These are phyloP conservation scores for Oscheius sp. DNA, from an alignment of 2,888 invertebrate genomes.

Conservation along the genomic window DNA sequence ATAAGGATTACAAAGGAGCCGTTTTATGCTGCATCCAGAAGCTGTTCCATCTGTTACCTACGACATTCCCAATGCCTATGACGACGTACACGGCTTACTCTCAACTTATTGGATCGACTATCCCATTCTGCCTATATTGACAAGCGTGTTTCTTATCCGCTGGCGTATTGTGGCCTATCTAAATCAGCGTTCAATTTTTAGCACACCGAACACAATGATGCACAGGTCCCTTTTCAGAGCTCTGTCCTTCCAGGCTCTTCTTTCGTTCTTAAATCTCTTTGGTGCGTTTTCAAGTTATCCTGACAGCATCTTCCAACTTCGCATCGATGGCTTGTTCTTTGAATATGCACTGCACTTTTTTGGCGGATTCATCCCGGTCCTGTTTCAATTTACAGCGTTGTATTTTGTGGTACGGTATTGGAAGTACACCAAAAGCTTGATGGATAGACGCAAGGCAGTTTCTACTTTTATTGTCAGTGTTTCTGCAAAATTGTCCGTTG, in stretches of 20 bases:
- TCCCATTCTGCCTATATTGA: background rate
- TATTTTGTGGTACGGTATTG: too few relatives aligned
- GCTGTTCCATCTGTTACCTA: background rate
- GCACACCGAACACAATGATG: background rate
- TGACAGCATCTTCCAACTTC: background rate
- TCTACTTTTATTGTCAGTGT: too few relatives aligned
- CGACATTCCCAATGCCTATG: background rate
- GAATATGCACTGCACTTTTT: too few relatives aligned
- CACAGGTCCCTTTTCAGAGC: background rate
- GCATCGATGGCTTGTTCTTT: too few relatives aligned
- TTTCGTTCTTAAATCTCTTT: background rate
- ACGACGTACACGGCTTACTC: background rate
- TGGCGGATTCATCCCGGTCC: too few relatives aligned
- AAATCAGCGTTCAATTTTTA: background rate
- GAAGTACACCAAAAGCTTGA: too few relatives aligned
- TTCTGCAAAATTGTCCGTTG: background rate
- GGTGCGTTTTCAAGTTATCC: background rate
- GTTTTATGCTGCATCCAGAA: slow-evolving; percentile 4
- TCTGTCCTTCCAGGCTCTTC: background rate
- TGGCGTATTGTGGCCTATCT: background rate
- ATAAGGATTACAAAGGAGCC: background rate
- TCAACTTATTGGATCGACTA: background rate
- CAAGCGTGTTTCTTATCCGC: background rate
- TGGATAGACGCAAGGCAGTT: too few relatives aligned
- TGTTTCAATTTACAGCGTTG: too few relatives aligned